A percentile compares a stretch with the other conserved stretches of the same genome.
These are phyloP conservation scores for Cryptocephalus primarius DNA, from an alignment of 2,888 invertebrate species.

Conservation along the genomic window DNA sequence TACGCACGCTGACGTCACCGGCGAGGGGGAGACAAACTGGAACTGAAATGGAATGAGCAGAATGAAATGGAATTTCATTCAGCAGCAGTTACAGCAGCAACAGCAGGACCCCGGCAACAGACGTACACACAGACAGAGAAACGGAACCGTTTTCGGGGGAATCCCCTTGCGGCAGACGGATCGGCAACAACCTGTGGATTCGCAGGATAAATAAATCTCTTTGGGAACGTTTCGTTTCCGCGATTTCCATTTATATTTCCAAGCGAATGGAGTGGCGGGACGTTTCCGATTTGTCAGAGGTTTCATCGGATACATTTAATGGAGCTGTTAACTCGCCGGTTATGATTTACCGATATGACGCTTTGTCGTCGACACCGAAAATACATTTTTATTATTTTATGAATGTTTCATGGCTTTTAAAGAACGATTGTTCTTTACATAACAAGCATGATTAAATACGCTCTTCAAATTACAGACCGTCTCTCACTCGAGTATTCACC, in stretches of 20 bases:
- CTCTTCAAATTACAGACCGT: too few relatives aligned
- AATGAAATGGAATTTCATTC: constrained; percentile 21
- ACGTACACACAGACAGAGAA: constrained; percentile 8
- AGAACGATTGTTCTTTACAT: too few relatives aligned
- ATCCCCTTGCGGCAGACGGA: constrained; percentile 6
- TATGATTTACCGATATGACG: too few relatives aligned
- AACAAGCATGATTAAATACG: too few relatives aligned
- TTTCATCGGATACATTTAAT: background rate
- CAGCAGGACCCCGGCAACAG: constrained; percentile 25
- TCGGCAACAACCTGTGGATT: constrained; percentile 36
- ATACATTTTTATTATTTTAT: too few relatives aligned
- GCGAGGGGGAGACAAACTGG: constrained; percentile 24
- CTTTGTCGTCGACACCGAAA: too few relatives aligned
- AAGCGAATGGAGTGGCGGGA: constrained; percentile 1
- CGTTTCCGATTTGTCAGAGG: constrained; percentile 3
- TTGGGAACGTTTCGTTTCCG: constrained; percentile 21
- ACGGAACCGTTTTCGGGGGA: background rate
- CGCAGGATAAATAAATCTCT: constrained; percentile 37
- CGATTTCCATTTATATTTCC: constrained; percentile 21
- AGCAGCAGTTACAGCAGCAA: constrained; percentile 31
- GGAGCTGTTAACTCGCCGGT: too few relatives aligned
- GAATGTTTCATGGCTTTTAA: too few relatives aligned
- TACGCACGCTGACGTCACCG: background rate
- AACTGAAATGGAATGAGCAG: constrained; percentile 14
- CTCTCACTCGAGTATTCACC: too few relatives aligned